phyloP scores from a whole-genome alignment of 2,113 vertebrate species.

The Gasterosteus aculeatus region DNA sequence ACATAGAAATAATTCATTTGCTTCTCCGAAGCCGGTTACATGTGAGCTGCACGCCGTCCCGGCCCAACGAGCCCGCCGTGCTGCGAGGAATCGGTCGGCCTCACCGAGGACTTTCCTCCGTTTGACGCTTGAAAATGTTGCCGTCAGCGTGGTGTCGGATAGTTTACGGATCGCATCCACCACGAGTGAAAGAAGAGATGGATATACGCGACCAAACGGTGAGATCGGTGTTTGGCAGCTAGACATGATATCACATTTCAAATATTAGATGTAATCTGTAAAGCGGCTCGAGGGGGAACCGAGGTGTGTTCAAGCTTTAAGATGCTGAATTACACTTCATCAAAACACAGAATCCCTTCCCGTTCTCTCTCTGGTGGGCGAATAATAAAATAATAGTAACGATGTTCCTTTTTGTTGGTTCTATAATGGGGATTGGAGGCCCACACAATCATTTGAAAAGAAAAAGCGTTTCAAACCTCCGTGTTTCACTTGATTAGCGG shows the following conservation, averaged over 20 bases:
- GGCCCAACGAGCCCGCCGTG: conserved; percentile 35
- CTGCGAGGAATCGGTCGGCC: conserved; percentile 36
- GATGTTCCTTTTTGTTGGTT: conserved; percentile 20
- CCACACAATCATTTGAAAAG: conserved; percentile 2
- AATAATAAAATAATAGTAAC: conserved; percentile 27
- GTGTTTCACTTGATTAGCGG: conserved; percentile 43
- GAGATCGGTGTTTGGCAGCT: neutral
- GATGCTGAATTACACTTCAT: conserved; percentile 12
- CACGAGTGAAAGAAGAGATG: neutral
- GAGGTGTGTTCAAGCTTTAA: neutral
- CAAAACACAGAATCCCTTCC: neutral
- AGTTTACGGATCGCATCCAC: conserved; percentile 13
- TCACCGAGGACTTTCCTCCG: conserved; percentile 17
- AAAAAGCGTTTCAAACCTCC: conserved; percentile 7
- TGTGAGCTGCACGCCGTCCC: conserved; percentile 15
- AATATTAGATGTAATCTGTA: conserved; percentile 21
- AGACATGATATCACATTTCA: conserved; percentile 16
- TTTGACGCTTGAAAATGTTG: conserved; percentile 34
- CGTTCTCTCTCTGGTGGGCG: conserved; percentile 1
- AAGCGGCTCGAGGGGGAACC: neutral
- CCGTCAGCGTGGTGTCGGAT: neutral
- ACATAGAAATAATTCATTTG: neutral
- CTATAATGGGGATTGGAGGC: conserved; percentile 29
- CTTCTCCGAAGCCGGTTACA: neutral
- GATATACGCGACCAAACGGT: neutral